Percentiles rank a stretch among this genome's conserved stretches.
These are phyloP conservation scores for Caenorhabditis japonica DNA, from an alignment of 2,888 invertebrate genomes.

Conservation along the genomic window DNA sequence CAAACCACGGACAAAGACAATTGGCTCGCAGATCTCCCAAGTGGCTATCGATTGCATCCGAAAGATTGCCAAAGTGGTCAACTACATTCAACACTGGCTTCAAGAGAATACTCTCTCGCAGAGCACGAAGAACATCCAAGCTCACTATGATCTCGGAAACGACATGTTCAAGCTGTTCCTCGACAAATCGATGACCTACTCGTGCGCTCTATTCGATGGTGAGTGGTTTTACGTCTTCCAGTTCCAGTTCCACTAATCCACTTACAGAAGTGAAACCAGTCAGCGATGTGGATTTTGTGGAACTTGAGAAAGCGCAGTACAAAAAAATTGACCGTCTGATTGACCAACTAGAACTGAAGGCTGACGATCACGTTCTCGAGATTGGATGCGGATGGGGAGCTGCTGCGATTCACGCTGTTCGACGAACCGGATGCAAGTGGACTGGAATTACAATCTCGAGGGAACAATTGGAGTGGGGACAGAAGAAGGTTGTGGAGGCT, in stretches of 20 bases:
- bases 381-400: conserved; percentile 75
- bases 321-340: conserved; percentile 65
- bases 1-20: conserved; percentile 16
- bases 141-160: conserved; percentile 74
- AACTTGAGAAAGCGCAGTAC: conserved; percentile 63
- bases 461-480: conserved; percentile 68
- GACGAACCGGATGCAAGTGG: conserved; percentile 67
- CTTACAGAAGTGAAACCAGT: conserved; percentile 43
- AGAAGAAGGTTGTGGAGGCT: conserved; percentile 59
- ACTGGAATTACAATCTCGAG: conserved; percentile 72
- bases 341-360: conserved; percentile 57
- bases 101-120: conserved; percentile 64
- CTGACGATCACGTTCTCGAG: conserved; percentile 68
- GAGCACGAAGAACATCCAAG: conserved; percentile 61
- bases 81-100: conserved; percentile 67
- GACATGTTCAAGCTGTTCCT: conserved; percentile 73
- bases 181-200: conserved; percentile 72
- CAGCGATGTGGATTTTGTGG: conserved; percentile 44
- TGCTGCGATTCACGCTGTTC: conserved; percentile 67
- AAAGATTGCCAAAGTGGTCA: conserved; percentile 51
- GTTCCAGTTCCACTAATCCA: neutral
- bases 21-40: conserved; percentile 20
- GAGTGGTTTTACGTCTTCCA: neutral
- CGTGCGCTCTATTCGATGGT: conserved; percentile 68
- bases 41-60: conserved; percentile 22